These are phyloP conservation scores for Bambusicola thoracicus DNA, from an alignment of 2,113 vertebrate genomes.

Conservation along the genomic window DNA sequence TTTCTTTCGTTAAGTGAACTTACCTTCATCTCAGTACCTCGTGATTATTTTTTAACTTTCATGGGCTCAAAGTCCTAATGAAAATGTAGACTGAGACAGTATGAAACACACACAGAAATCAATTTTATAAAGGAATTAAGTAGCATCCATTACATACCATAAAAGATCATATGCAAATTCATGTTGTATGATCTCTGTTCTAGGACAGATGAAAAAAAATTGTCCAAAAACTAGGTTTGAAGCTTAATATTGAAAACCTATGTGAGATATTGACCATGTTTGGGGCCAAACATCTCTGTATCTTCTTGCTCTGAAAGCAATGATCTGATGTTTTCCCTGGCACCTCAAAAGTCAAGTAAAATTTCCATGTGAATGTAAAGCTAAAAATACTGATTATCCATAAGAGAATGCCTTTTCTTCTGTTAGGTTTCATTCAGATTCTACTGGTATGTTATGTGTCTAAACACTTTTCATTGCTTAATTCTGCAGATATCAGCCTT, in stretches of 20 bases:
- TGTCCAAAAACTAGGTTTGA: not conserved
- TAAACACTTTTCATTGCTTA: not conserved
- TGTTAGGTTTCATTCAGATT: not conserved
- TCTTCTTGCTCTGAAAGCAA: not conserved
- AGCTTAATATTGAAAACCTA: not conserved
- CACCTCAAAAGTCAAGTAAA: not conserved
- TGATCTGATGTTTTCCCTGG: not conserved
- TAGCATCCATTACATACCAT: fast-evolving
- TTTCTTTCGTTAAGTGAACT: not conserved
- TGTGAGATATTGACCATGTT: not conserved
- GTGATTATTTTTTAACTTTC: not conserved
- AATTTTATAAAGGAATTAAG: not conserved
- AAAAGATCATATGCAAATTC: not conserved
- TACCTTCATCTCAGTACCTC: not conserved
- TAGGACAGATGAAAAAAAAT: not conserved
- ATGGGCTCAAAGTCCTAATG: not conserved
- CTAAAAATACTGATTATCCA: not conserved
- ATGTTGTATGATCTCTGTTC: not conserved
- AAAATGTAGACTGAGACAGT: not conserved
- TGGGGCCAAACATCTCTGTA: not conserved
- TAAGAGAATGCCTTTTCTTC: not conserved
- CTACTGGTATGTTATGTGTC: not conserved
- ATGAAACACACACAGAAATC: not conserved
- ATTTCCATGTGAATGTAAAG: not conserved
- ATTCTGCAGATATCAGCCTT: not conserved